phyloP scores from a whole-genome alignment of 2,888 invertebrate genomes.

The Drosophila antonietae region DNA sequence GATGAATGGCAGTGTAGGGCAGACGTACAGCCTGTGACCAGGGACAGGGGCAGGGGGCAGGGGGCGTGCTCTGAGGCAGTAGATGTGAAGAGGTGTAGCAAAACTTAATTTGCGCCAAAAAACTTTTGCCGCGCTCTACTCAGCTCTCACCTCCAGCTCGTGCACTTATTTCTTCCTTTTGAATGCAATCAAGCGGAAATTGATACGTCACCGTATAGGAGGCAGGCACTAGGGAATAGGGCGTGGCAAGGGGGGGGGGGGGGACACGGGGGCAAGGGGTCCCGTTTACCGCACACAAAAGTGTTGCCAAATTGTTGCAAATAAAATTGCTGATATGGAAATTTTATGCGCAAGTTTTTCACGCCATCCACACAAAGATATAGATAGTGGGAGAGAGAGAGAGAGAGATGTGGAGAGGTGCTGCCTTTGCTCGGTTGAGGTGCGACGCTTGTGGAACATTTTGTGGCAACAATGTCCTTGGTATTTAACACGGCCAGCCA shows the following conservation, averaged over 20 bases:
- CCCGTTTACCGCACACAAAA: constrained; percentile 42
- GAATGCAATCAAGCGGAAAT: constrained; percentile 80
- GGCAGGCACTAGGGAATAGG: neutral
- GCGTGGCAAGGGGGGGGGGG: too few species aligned
- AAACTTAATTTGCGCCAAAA: constrained; percentile 74
- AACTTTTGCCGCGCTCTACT: constrained; percentile 56
- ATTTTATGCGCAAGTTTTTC: constrained; percentile 69
- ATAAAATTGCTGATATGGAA: constrained; percentile 79
- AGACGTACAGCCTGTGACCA: neutral
- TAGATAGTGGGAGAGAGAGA: neutral
- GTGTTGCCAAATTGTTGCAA: constrained; percentile 79
- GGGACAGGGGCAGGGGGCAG: neutral
- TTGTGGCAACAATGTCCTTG: constrained; percentile 48
- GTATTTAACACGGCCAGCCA: constrained; percentile 49
- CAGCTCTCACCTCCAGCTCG: constrained; percentile 8
- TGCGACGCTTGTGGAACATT: constrained; percentile 16
- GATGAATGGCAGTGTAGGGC: constrained; percentile 30
- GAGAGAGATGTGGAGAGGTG: neutral
- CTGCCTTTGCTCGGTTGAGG: neutral
- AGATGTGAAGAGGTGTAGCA: constrained; percentile 23
- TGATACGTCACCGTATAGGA: constrained; percentile 70
- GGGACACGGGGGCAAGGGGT: neutral
- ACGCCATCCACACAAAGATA: constrained; percentile 25
- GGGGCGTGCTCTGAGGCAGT: neutral
- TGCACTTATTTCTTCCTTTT: constrained; percentile 34